Evolutionary conservation across 2,888 invertebrate genomes (phyloP).

Genomic region (Eupithecia centaureata): DNA sequence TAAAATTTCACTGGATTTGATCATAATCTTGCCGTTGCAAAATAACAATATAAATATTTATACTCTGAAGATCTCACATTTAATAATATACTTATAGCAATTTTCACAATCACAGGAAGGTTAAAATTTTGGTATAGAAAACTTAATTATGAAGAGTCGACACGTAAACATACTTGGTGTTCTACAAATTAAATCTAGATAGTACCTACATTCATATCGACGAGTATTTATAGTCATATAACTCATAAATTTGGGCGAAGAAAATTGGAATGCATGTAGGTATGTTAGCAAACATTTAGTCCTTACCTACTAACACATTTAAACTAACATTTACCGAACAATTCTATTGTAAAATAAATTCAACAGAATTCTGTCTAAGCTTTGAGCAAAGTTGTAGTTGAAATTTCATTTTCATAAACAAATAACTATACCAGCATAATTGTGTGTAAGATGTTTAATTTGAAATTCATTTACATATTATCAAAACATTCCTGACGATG

Average conservation of each 20-base stretch:
- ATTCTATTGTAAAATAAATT: slow-evolving; percentile 16
- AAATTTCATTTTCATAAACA: slow-evolving; percentile 29
- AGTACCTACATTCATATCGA: slow-evolving; percentile 47
- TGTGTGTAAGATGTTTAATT: not conserved
- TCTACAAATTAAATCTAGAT: slow-evolving; percentile 71
- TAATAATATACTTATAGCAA: slow-evolving; percentile 70
- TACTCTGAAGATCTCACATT: slow-evolving; percentile 75
- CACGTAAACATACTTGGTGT: slow-evolving; percentile 69
- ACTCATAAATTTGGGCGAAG: not conserved
- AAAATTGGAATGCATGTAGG: not conserved
- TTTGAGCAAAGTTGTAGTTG: slow-evolving; percentile 69
- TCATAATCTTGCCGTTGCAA: slow-evolving; percentile 74
- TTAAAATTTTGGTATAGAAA: slow-evolving; percentile 81
- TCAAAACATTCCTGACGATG: slow-evolving; percentile 70
- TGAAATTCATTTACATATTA: slow-evolving; percentile 55
- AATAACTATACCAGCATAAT: slow-evolving; percentile 43
- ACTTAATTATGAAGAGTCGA: slow-evolving; percentile 64
- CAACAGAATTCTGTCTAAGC: slow-evolving; percentile 47
- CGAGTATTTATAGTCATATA: slow-evolving; percentile 26
- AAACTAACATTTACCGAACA: slow-evolving; percentile 27
- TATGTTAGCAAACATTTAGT: not conserved
- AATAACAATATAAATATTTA: slow-evolving; percentile 75
- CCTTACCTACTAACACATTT: slow-evolving; percentile 18
- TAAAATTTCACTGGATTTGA: slow-evolving; percentile 74
- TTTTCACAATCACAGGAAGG: slow-evolving; percentile 82